A percentile compares a stretch with the other conserved stretches of the same genome.
These are phyloP conservation scores for Anser brachyrhynchus DNA, from an alignment of 2,113 vertebrate species.

Conservation along the genomic window DNA sequence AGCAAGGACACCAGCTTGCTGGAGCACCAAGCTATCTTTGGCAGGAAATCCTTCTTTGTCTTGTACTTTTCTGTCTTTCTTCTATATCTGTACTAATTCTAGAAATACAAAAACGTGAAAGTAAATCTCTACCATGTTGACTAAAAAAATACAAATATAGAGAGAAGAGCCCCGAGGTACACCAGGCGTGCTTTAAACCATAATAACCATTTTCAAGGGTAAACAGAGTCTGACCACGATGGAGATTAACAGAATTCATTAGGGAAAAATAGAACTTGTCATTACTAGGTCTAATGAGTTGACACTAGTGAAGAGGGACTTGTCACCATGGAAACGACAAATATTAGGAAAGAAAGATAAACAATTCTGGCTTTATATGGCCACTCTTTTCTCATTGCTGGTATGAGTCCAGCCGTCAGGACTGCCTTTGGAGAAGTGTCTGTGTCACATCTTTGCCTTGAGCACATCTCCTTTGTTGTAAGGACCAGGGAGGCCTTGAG, in stretches of 20 bases:
- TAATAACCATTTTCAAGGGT: background rate
- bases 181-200: background rate
- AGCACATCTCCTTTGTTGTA: background rate
- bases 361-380: background rate
- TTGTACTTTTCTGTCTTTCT: background rate
- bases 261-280: background rate
- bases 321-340: background rate
- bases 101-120: background rate
- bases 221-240: background rate
- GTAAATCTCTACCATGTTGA: background rate
- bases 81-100: background rate
- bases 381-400: background rate
- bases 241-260: slow-evolving; percentile 10
- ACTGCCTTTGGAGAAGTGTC: background rate
- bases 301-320: background rate
- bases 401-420: background rate
- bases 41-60: background rate
- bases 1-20: background rate
- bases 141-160: background rate
- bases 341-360: background rate
- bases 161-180: background rate
- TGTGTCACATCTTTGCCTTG: background rate
- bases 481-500: background rate
- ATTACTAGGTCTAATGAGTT: background rate
- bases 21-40: background rate